These are phyloP conservation scores for Julus scanicus DNA, from an alignment of 2,888 invertebrate genomes.

Conservation along the genomic window DNA sequence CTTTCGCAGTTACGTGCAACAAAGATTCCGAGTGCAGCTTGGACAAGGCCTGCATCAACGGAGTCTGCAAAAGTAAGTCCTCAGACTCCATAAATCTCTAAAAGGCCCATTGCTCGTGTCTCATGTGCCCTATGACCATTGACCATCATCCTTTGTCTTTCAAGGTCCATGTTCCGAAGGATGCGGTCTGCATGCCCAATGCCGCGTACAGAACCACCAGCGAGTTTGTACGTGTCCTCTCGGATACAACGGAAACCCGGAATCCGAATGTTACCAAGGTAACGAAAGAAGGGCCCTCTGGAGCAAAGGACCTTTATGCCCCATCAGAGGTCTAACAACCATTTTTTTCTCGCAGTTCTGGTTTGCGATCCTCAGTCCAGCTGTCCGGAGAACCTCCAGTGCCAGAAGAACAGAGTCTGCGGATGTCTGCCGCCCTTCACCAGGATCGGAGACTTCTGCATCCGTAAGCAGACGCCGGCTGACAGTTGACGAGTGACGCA, in stretches of 20 bases:
- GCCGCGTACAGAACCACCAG: slow-evolving; percentile 79
- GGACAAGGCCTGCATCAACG: slow-evolving; percentile 82
- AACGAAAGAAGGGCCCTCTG: background rate
- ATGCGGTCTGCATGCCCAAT: slow-evolving; percentile 79
- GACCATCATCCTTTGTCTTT: background rate
- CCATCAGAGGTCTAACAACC: background rate
- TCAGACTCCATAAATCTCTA: background rate
- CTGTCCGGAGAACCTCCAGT: slow-evolving; percentile 58
- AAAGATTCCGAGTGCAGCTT: slow-evolving; percentile 64
- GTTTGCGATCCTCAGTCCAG: slow-evolving; percentile 46
- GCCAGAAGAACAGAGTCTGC: slow-evolving; percentile 55
- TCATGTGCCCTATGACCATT: background rate
- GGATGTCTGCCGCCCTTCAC: slow-evolving; percentile 56
- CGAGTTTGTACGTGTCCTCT: slow-evolving; percentile 80
- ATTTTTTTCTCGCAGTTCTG: slow-evolving; percentile 13
- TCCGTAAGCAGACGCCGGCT: slow-evolving; percentile 49
- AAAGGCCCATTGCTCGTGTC: too few species aligned
- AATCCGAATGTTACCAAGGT: slow-evolving; percentile 56
- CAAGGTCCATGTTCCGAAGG: slow-evolving; percentile 56
- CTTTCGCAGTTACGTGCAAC: slow-evolving; percentile 52
- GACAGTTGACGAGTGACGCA: background rate
- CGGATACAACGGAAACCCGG: slow-evolving; percentile 67
- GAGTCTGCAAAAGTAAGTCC: slow-evolving; percentile 73
- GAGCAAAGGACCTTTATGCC: too few species aligned
- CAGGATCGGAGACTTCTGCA: slow-evolving; percentile 57